A percentile compares a stretch with the other conserved stretches of the same genome.
Evolutionary conservation across 1,140 invertebrate genomes (phyloP).

Genomic region (Papilio polyxenes): DNA sequence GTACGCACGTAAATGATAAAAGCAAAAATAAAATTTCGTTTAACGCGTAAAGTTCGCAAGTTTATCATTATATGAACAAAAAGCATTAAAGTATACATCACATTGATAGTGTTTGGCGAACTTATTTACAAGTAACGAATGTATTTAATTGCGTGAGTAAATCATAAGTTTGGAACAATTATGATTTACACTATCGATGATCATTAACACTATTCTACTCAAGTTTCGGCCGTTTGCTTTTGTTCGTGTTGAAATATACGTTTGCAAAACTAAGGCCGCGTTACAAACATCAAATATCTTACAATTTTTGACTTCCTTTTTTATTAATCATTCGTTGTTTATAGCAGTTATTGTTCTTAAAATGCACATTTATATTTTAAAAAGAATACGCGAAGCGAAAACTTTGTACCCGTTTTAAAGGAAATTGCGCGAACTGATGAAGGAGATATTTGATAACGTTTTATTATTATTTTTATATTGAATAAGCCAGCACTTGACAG

Average conservation of each 20-base stretch:
- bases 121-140: constrained; percentile 20
- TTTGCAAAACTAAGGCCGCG: background rate
- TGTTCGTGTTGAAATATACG: background rate
- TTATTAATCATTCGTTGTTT: no score
- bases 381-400: no score
- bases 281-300: background rate
- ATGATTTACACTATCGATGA: constrained; percentile 10
- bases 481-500: no score
- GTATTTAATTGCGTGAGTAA: constrained; percentile 28
- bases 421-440: no score
- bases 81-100: no score
- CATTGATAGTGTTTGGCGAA: background rate
- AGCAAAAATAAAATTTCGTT: background rate
- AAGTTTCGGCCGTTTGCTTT: constrained; percentile 5
- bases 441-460: no score
- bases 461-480: no score
- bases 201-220: background rate
- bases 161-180: constrained; percentile 30
- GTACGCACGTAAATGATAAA: background rate
- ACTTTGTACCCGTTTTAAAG: no score
- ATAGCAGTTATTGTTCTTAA: no score
- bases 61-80: background rate
- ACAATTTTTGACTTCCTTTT: background rate
- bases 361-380: no score
- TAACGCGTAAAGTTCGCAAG: background rate